Evolutionary conservation across 1,140 invertebrate species (phyloP), one percentile per base, ranked within the genome.

Genomic region (Diabrotica undecimpunctata): DNA sequence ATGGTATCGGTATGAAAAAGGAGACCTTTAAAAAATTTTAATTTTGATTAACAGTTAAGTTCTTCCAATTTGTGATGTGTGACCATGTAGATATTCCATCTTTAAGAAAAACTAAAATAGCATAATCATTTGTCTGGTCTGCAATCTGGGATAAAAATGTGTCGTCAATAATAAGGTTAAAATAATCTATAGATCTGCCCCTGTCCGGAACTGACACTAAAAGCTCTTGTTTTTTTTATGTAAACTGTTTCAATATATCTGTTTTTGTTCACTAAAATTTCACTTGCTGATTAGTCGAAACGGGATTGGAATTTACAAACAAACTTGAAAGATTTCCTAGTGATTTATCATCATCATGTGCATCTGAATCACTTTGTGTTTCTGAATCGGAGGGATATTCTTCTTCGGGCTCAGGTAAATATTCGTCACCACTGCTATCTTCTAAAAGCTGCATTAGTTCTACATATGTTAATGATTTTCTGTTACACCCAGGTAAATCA

Each of bases 1-100:
- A 64, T 59, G 54, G 61, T 67, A 5, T 37, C 66, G 46, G 57
- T 64, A 60, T 63, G 61, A 59, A 67, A 60, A 51, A 67, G 50
- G 6, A 67, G 51, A 56, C 53, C 53, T 54, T 7, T 60, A 54
- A 67, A 67, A 54, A 54, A 54, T 59, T n/a, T 53, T 37, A 64
- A 39, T 64, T 67, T 56, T 56, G 61, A 14, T n/a, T n/a, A 59
- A 54, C 13, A 56, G 55, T 60, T 10, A 67, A 83, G 11, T 64
- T 10, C 46, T 64, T 68, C 62, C 62, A 68, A 55, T 64, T 59
- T 58, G 66, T 61, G 14, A 65, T 68, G 25, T 54, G 55, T 10
- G 53, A 64, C 38, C 51, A 50, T 68, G 57, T 70, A 41, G 61
- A 59, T 59, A 25, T 55, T 54, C 37, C 53, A 41, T 8, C 55